Evolutionary conservation across 2,113 vertebrate genomes (phyloP).

Genomic region (Vireo altiloquus): DNA sequence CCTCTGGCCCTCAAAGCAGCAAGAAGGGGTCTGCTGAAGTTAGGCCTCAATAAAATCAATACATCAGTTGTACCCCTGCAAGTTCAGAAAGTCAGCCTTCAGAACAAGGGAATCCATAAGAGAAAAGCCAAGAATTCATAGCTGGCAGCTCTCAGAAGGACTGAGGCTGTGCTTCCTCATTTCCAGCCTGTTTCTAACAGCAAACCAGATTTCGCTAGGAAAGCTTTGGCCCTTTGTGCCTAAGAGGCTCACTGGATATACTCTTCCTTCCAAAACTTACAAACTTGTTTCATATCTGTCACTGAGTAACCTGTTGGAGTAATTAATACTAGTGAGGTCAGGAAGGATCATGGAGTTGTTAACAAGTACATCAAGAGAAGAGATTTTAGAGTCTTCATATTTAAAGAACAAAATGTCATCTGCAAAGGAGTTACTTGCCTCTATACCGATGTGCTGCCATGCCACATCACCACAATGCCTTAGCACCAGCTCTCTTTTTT

Average conservation of each 20-base stretch:
- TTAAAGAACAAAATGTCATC: not conserved
- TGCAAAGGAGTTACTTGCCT: not conserved
- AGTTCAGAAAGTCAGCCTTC: not conserved
- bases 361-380: not conserved
- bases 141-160: not conserved
- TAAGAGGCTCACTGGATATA: not conserved
- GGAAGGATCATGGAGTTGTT: not conserved
- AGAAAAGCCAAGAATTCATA: not conserved
- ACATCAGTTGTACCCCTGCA: not conserved
- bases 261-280: not conserved
- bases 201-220: not conserved
- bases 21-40: not conserved
- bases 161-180: not conserved
- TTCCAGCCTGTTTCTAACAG: not conserved
- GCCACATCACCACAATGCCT: not conserved
- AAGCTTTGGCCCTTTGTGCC: not conserved
- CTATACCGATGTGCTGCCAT: not conserved
- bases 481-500: not conserved
- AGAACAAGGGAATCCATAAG: not conserved
- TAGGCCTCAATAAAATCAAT: not conserved
- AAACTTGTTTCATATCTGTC: not conserved
- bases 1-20: not conserved
- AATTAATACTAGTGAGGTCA: not conserved
- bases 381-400: not conserved
- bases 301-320: not conserved